phyloP scores from a whole-genome alignment of 1,140 invertebrate genomes.

The Sarcophaga peregrina region DNA sequence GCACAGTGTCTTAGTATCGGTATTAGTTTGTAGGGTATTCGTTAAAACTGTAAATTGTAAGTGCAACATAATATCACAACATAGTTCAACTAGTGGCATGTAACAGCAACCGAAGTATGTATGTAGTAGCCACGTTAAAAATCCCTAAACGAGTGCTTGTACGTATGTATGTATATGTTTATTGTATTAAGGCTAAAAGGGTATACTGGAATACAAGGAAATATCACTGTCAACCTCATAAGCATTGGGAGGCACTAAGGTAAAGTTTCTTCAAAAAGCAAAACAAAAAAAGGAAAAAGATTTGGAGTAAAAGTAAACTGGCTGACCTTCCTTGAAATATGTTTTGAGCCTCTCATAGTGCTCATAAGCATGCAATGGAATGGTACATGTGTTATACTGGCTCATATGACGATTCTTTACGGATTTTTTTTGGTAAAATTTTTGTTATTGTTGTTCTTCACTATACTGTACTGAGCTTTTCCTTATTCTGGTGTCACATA shows the following conservation, averaged over 20 bases:
- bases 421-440: not conserved
- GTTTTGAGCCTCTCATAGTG: constrained; percentile 23
- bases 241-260: not conserved
- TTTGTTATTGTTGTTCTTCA: not conserved
- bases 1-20: too few relatives aligned
- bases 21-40: too few relatives aligned
- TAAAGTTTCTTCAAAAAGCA: not conserved
- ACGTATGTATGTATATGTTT: not conserved
- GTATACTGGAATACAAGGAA: not conserved
- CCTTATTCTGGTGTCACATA: not conserved
- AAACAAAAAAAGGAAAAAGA: not conserved
- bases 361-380: constrained; percentile 26
- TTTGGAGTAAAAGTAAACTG: constrained; percentile 50
- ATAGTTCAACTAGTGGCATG: not conserved
- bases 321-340: constrained; percentile 59
- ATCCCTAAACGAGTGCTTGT: not conserved
- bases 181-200: not conserved
- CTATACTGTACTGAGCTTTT: not conserved
- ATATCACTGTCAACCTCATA: not conserved
- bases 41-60: constrained; percentile 10
- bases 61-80: constrained; percentile 11
- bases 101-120: not conserved
- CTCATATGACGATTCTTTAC: not conserved
- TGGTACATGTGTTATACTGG: not conserved
- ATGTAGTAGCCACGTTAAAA: too few relatives aligned